Percentiles rank a stretch among this genome's conserved stretches.
These are phyloP conservation scores for Andrena chrysosceles DNA, from an alignment of 2,888 invertebrate species.

Conservation along the genomic window DNA sequence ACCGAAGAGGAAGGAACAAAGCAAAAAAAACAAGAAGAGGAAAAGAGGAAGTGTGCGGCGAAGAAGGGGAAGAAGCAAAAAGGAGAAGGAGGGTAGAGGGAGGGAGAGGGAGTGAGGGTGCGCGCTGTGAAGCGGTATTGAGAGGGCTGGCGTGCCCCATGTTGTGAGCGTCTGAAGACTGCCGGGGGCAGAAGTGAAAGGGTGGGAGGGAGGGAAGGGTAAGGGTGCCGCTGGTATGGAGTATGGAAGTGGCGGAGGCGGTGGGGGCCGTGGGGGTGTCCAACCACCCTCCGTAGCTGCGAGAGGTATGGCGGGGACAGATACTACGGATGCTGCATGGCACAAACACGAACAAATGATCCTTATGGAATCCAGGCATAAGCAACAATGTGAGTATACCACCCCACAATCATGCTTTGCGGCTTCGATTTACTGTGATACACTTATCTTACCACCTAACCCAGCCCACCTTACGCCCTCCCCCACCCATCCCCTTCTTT, in stretches of 20 bases:
- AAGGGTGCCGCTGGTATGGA: slow-evolving; percentile 83
- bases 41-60: slow-evolving; percentile 39
- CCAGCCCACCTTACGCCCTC: neutral
- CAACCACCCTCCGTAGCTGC: slow-evolving; percentile 82
- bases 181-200: slow-evolving; percentile 78
- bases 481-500: neutral
- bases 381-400: slow-evolving; percentile 83
- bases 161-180: slow-evolving; percentile 83
- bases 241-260: slow-evolving; percentile 81
- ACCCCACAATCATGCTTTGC: slow-evolving; percentile 20
- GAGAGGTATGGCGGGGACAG: slow-evolving; percentile 81
- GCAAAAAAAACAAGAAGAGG: slow-evolving; percentile 20
- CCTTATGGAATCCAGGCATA: slow-evolving; percentile 84
- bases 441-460: neutral
- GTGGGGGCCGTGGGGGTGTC: slow-evolving; percentile 81
- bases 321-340: slow-evolving; percentile 84
- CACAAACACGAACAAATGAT: slow-evolving; percentile 85
- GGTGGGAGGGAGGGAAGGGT: slow-evolving; percentile 64
- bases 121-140: slow-evolving; percentile 64
- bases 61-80: slow-evolving; percentile 31
- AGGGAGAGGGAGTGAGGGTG: slow-evolving; percentile 40
- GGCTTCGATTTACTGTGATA: neutral
- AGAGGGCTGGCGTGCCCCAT: slow-evolving; percentile 79
- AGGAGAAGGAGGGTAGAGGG: slow-evolving; percentile 15
- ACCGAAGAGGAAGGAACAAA: slow-evolving; percentile 15